A percentile compares a stretch with the other conserved stretches of the same genome.
Evolutionary conservation across 2,113 vertebrate species (phyloP).

Genomic region (Atrichornis clamosus): DNA sequence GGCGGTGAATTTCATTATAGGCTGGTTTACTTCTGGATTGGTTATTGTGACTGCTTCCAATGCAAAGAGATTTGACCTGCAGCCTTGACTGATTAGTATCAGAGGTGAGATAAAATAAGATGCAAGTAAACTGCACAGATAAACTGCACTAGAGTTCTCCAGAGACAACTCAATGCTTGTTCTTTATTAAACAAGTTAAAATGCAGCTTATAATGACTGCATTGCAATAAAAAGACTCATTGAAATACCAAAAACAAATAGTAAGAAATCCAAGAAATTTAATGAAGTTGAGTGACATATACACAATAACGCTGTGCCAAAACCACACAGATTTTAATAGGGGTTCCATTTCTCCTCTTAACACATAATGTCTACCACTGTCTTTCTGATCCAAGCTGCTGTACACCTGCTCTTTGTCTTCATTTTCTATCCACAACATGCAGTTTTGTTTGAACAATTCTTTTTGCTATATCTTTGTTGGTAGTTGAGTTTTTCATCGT

Average conservation of each 20-base stretch:
- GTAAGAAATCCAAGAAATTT: not conserved
- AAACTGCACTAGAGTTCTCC: slow-evolving; percentile 76
- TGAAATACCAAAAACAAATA: not conserved
- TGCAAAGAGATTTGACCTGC: slow-evolving; percentile 27
- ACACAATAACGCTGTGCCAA: not conserved
- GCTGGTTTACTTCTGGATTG: slow-evolving; percentile 64
- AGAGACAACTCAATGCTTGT: slow-evolving; percentile 67
- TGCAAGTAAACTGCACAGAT: slow-evolving; percentile 67
- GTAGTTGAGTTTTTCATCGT: slow-evolving; percentile 3
- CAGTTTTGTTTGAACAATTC: not conserved
- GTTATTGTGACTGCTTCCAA: slow-evolving; percentile 40
- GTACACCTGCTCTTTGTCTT: not conserved
- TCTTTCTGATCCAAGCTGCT: not conserved
- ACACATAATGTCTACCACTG: not conserved
- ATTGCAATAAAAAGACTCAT: not conserved
- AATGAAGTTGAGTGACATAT: not conserved
- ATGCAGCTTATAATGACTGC: slow-evolving; percentile 57
- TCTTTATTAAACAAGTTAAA: not conserved
- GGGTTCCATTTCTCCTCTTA: not conserved
- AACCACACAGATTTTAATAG: not conserved
- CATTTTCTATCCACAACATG: not conserved
- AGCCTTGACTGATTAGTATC: slow-evolving; percentile 77
- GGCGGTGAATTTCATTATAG: slow-evolving; percentile 80
- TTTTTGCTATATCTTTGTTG: not conserved
- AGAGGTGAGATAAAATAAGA: slow-evolving; percentile 78